These are phyloP conservation scores for Astyanax mexicanus DNA, from an alignment of 2,797 vertebrate species.

Conservation along the genomic window DNA sequence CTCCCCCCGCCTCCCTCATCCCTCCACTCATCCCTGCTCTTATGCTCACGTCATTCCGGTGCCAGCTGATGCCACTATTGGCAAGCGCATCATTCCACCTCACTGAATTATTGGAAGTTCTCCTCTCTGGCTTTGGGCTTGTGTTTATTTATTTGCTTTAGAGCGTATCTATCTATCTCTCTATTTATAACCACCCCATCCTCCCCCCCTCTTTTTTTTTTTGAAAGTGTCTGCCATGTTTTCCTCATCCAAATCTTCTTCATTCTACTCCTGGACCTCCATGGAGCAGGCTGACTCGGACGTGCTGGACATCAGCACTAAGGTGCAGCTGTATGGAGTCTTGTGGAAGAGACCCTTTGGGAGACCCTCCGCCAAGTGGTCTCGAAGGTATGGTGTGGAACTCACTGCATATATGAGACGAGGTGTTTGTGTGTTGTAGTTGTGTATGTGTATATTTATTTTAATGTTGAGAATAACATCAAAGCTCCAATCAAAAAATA, in stretches of 20 bases:
- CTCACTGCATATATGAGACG: not conserved
- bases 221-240: constrained; percentile 80
- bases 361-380: constrained; percentile 94
- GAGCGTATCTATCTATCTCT: constrained; percentile 42
- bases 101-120: constrained; percentile 72
- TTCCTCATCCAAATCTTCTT: constrained; percentile 83
- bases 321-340: constrained; percentile 95
- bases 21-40: constrained; percentile 35
- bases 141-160: constrained; percentile 43
- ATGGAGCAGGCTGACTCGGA: constrained; percentile 93
- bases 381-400: constrained; percentile 84
- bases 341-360: constrained; percentile 97
- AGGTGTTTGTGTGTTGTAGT: not conserved
- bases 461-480: too few species aligned
- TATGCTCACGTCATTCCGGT: constrained; percentile 59
- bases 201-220: constrained; percentile 43
- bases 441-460: too few species aligned
- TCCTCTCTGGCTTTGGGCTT: constrained; percentile 46
- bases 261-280: constrained; percentile 86
- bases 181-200: constrained; percentile 48
- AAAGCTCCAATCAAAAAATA: too few species aligned
- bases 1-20: not conserved
- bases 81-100: constrained; percentile 73
- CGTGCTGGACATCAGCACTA: constrained; percentile 93
- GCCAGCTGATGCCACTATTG: constrained; percentile 71